Conservation (phyloP, 2,113 vertebrate genomes). For the Isurus oxyrinchus region DNA sequence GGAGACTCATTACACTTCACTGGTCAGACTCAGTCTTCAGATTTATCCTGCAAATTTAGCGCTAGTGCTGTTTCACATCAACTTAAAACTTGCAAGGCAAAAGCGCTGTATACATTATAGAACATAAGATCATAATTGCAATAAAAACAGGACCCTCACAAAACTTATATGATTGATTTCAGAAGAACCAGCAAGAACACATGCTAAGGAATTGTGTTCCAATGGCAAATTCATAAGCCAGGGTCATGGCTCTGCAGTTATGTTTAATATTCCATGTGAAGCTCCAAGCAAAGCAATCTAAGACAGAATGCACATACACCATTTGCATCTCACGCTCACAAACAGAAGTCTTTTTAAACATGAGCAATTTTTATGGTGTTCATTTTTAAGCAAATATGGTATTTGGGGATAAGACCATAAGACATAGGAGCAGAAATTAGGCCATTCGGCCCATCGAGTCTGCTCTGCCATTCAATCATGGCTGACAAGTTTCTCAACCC, state of each 20-base stretch:
- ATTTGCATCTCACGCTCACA: neutral
- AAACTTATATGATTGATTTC: neutral
- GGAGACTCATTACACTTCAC: too few species aligned
- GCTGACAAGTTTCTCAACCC: too few species aligned
- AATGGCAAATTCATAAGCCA: neutral
- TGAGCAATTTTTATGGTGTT: neutral
- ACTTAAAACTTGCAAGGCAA: neutral
- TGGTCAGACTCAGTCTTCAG: too few species aligned
- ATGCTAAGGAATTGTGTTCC: neutral
- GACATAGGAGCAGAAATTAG: too few species aligned
- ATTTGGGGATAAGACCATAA: neutral
- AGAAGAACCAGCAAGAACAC: neutral
- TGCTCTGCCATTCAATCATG: too few species aligned
- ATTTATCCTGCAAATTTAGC: too few species aligned
- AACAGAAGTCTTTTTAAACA: neutral
- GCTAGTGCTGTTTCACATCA: too few species aligned
- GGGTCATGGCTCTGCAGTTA: neutral
- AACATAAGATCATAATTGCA: neutral
- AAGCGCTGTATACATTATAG: neutral
- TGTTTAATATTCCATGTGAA: neutral
- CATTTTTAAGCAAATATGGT: neutral
- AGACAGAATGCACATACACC: neutral
- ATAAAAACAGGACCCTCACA: neutral
- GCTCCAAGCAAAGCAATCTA: neutral
- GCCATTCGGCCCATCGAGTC: too few species aligned